Evolutionary conservation across 92 coral and sea anemone species (phyloP), one percentile per base, ranked within the genome.

Genomic region (Pocillopora meandrina): DNA sequence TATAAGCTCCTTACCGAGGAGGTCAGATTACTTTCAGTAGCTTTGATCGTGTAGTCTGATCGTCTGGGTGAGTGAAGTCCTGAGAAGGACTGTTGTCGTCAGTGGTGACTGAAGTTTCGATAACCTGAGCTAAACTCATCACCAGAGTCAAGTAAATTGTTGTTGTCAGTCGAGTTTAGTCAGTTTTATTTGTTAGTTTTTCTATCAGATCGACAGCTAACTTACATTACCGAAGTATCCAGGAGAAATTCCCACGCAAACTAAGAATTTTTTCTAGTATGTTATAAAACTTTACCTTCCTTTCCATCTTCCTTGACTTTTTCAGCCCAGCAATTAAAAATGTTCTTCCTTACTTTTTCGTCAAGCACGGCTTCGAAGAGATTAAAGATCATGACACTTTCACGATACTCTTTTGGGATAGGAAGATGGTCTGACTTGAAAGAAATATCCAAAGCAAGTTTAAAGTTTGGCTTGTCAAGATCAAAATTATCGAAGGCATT

Each of bases 381-480:
- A 10, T 84, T 59, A 18, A 67, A 79, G 26, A 80, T 59, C 82
- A 89, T 83, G 9, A 59, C 10, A 5, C 47, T 81, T 36, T 60
- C 52, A 9, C 10, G 77, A 71, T 64, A 81, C 17, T 64, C 47
- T 58, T 23, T 33, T 47, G 87, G 71, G 73, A 83, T 83, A 8
- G 74, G 81, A 26, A 83, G 70, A 42, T 55, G 65, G 81, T 75
- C 74, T 2, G 57, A 62, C 87, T 83, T 83, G 34, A 75, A 18
- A 61, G 92, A 90, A 67, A 90, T 90, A 65, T 81, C 65, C 71
- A 90, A 66, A 36, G 90, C 87, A 61, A 90, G 89, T 42, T 92
- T 86, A 65, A 92, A 78, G 75, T 92, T 90, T 31, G 77, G 81
- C 63, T 87, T 82, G 34, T 92, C 90, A 59, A 73, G 62, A 35